Conservation (phyloP, 2,797 vertebrate species). For the Hyperoplus lanceolatus region DNA sequence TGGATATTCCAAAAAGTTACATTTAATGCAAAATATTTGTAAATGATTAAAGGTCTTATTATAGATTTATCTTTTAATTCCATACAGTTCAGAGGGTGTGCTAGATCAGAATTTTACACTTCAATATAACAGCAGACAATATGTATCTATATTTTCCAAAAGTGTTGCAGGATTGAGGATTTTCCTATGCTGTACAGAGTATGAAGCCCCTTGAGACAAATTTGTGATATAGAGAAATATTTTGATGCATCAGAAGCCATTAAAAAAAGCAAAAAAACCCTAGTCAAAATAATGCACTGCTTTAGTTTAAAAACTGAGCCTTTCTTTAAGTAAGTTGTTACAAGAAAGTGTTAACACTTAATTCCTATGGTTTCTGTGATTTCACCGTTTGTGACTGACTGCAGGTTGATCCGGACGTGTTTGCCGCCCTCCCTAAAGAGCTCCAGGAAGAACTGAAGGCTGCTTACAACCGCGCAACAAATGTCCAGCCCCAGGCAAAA, state of each 20-base stretch:
- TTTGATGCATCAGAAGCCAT: neutral
- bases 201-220: neutral
- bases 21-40: too few species aligned
- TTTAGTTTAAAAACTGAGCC: neutral
- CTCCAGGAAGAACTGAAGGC: conserved; percentile 94
- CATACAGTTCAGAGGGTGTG: too few species aligned
- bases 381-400: neutral
- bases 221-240: neutral
- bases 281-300: neutral
- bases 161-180: too few species aligned
- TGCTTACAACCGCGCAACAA: conserved; percentile 90
- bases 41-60: too few species aligned
- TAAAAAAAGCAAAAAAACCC: neutral
- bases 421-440: conserved; percentile 94
- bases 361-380: too few species aligned
- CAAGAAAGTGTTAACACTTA: too few species aligned
- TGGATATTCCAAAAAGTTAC: neutral
- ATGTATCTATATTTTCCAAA: too few species aligned
- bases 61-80: neutral
- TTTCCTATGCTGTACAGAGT: neutral
- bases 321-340: neutral
- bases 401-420: conserved; percentile 96
- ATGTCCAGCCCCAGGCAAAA: conserved; percentile 72
- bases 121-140: too few species aligned
- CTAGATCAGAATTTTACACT: neutral